Base-by-base conservation (phyloP, 1,140 invertebrate species). In the Leptopilina boulardi region DNA sequence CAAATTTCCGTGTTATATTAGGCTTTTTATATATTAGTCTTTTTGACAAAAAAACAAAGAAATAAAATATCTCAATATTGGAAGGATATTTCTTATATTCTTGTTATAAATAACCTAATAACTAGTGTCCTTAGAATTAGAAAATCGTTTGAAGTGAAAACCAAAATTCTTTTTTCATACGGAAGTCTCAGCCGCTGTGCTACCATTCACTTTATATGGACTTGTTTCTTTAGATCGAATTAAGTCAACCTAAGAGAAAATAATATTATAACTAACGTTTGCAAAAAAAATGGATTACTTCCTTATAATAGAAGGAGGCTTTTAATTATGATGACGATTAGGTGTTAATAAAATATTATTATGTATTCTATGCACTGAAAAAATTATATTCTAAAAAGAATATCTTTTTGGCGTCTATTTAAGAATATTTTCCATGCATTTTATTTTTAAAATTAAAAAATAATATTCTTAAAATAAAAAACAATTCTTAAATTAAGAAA, bases 131-230 rank as follows among this genome's bases (percentile, higher is more conserved):
- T 76, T 72, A 74, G 30, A 42, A 23, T 74, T 44, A 19, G 75
- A 71, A 30, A 77, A 47, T 78, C 75, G 78, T 11, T 19, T 38
- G n/a, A 47, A 76, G 74, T 78, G 56, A 15, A 79, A 79, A 79
- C 72, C 5, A 13, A 23, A 75, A 71, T 38, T 73, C 0, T 18
- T 51, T 51, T 15, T 3, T 88, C 86, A 90, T 72, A 90, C 89
- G 30, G 89, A 89, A 47, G 89, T 90, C 81, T 90, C 89, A 51
- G 89, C 89, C 42, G 89, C 89, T 78, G 87, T 89, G 86, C 87
- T 88, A 80, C 89, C 89, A 85, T 89, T 90, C 42, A 80, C 83
- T 82, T 89, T 89, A 77, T 85, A 83, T 75, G 86, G 84, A 82
- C 83, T 85, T 78, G 87, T 84, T 80, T 90, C 87, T 85, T 89